Conservation (phyloP, 2,888 invertebrate species). For the Acronicta psi region DNA sequence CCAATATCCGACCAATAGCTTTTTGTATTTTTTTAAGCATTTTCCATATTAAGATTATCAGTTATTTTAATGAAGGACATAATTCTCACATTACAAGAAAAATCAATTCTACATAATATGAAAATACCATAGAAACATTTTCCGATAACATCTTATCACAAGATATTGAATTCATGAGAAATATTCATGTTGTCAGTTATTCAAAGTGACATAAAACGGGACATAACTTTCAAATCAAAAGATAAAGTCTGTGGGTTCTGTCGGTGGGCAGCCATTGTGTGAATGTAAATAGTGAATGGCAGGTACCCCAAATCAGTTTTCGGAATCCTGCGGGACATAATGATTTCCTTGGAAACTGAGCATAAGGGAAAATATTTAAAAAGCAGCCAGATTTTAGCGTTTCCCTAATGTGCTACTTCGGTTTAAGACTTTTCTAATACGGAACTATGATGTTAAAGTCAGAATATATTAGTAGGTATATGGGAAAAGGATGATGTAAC, state of each 20-base stretch:
- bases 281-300: constrained; percentile 58
- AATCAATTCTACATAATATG: not conserved
- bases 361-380: constrained; percentile 42
- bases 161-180: constrained; percentile 17
- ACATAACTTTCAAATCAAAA: constrained; percentile 52
- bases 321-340: constrained; percentile 39
- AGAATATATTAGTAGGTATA: too few relatives aligned
- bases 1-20: too few relatives aligned
- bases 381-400: constrained; percentile 10
- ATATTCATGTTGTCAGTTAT: constrained; percentile 8
- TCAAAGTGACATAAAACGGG: constrained; percentile 18
- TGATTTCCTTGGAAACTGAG: constrained; percentile 42
- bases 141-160: constrained; percentile 12
- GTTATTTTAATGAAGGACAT: too few relatives aligned
- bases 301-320: constrained; percentile 40
- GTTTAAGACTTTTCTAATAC: constrained; percentile 36
- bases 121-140: constrained; percentile 4
- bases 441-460: too few relatives aligned
- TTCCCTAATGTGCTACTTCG: constrained; percentile 35
- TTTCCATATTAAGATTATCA: too few relatives aligned
- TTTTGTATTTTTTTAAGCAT: too few relatives aligned
- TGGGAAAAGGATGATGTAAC: too few relatives aligned
- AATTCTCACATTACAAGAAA: not conserved
- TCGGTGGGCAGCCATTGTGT: constrained; percentile 58
- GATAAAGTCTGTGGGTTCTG: constrained; percentile 46